phyloP scores from a whole-genome alignment of 1,140 invertebrate genomes.

The Goniozus legneri region DNA sequence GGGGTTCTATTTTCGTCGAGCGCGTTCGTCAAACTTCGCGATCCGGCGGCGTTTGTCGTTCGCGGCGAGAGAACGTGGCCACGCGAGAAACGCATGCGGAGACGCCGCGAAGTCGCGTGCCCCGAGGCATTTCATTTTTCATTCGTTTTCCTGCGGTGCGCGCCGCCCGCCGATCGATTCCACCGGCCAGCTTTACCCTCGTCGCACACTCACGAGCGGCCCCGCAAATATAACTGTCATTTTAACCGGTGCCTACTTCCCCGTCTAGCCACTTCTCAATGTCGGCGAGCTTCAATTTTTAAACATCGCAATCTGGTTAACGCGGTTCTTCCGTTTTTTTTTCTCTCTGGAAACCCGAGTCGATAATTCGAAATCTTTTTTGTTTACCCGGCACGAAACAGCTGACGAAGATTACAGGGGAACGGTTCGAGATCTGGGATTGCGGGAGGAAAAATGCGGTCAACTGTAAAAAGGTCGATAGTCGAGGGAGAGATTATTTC shows the following conservation, averaged over 20 bases:
- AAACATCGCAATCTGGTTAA: neutral
- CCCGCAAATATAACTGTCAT: neutral
- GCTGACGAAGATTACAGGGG: neutral
- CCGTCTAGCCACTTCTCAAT: neutral
- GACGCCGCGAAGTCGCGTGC: constrained; percentile 2
- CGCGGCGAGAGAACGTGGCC: too few species aligned
- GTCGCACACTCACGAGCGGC: neutral
- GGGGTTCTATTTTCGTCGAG: too few species aligned
- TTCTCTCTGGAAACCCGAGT: neutral
- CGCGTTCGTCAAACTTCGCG: too few species aligned
- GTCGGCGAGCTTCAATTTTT: neutral
- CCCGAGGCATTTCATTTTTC: neutral
- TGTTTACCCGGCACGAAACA: too few species aligned
- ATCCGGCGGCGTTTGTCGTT: too few species aligned
- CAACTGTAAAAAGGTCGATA: neutral
- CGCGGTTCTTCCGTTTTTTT: neutral
- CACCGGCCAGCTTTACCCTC: neutral
- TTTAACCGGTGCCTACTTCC: neutral
- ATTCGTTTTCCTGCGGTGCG: neutral
- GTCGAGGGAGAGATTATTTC: constrained; percentile 5
- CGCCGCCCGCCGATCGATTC: neutral
- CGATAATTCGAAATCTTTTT: too few species aligned
- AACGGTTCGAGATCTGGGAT: neutral
- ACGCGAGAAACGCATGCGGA: too few species aligned
- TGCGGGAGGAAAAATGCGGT: neutral